Conservation (phyloP, 2,113 vertebrate genomes). For the Aphyosemion australe region DNA sequence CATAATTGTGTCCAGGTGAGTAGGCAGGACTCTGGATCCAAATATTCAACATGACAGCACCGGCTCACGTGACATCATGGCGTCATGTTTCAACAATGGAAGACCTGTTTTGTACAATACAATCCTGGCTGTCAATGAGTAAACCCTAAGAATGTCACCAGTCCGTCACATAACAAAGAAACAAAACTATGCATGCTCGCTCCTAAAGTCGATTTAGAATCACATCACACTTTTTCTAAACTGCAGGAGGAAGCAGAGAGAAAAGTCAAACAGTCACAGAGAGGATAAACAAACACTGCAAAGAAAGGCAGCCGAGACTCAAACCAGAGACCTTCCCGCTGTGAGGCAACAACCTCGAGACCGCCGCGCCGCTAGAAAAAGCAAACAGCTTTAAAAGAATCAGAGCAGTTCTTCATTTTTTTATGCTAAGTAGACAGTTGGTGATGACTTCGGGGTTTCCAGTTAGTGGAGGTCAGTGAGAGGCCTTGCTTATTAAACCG, state of each 20-base stretch:
- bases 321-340: background rate
- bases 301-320: background rate
- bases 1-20: too few relatives aligned
- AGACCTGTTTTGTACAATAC: too few relatives aligned
- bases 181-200: too few relatives aligned
- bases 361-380: background rate
- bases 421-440: constrained; percentile 51
- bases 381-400: constrained; percentile 7
- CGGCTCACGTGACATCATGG: too few relatives aligned
- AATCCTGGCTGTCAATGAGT: too few relatives aligned
- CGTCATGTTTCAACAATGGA: too few relatives aligned
- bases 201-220: too few relatives aligned
- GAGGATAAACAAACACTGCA: background rate
- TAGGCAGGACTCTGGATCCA: too few relatives aligned
- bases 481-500: constrained; percentile 61
- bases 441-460: constrained; percentile 24
- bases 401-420: constrained; percentile 62
- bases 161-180: too few relatives aligned
- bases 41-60: too few relatives aligned
- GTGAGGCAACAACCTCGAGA: background rate
- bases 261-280: background rate
- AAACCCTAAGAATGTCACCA: too few relatives aligned
- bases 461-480: constrained; percentile 41
- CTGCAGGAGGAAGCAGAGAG: background rate
- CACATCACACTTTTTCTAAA: background rate